A percentile compares a stretch with the other conserved stretches of the same genome.
These are phyloP conservation scores for Axis porcinus DNA, from an alignment of 2,113 vertebrate species.

Conservation along the genomic window DNA sequence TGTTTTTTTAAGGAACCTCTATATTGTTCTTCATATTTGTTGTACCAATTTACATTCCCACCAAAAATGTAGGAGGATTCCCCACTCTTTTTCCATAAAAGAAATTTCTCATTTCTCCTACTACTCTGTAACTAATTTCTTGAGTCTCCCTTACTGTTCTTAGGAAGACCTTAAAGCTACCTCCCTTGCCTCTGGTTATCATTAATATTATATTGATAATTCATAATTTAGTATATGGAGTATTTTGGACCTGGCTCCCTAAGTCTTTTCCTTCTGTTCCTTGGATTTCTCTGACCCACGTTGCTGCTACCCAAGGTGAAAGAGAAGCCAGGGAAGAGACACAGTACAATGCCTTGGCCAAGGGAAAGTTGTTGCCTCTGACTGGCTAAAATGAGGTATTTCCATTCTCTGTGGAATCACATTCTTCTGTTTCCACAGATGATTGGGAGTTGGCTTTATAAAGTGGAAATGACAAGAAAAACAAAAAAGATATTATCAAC, in stretches of 20 bases:
- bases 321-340: not conserved
- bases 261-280: not conserved
- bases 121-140: not conserved
- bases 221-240: not conserved
- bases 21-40: not conserved
- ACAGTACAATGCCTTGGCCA: not conserved
- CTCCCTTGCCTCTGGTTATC: not conserved
- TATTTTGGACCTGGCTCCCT: not conserved
- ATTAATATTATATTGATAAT: not conserved
- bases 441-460: constrained; percentile 21
- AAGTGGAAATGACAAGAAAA: constrained; percentile 16
- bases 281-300: not conserved
- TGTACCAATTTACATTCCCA: not conserved
- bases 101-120: not conserved
- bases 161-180: not conserved
- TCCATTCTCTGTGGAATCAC: not conserved
- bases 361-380: not conserved
- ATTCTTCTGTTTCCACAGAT: not conserved
- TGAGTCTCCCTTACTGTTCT: not conserved
- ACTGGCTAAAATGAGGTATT: not conserved
- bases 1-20: not conserved
- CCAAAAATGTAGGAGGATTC: not conserved
- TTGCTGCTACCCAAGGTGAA: not conserved
- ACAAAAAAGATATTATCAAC: constrained; percentile 14
- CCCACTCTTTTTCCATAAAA: not conserved